Conservation (phyloP, 2,797 vertebrate species). For the Allobates femoralis region DNA sequence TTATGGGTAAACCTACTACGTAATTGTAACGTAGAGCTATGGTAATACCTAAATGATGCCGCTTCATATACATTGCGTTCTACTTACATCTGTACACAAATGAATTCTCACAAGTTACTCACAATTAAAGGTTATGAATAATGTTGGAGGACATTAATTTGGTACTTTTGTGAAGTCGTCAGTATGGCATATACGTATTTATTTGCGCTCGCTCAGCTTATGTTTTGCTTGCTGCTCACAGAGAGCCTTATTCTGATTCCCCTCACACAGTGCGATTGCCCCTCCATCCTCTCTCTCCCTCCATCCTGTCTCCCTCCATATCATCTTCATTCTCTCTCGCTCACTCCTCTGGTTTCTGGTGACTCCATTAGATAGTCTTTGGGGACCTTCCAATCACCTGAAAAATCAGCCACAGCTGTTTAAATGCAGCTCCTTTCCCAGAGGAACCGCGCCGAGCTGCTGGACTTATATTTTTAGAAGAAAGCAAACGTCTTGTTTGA, state of each 20-base stretch:
- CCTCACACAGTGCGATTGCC: conserved; percentile 1
- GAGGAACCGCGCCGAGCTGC: conserved; percentile 51
- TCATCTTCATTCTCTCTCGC: conserved; percentile 56
- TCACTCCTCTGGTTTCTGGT: conserved; percentile 51
- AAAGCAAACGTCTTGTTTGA: conserved; percentile 63
- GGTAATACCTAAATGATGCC: too few species aligned
- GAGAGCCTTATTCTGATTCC: conserved; percentile 14
- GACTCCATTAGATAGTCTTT: conserved; percentile 63
- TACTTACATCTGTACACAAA: neutral
- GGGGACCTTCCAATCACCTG: conserved; percentile 64
- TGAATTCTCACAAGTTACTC: neutral
- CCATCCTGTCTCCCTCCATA: conserved; percentile 46
- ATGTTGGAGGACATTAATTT: neutral
- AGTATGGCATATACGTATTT: neutral
- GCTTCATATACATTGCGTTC: neutral
- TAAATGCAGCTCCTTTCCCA: conserved; percentile 60
- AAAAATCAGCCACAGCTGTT: conserved; percentile 63
- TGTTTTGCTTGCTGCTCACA: conserved; percentile 44
- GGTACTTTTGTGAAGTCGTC: neutral
- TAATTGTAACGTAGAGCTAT: too few species aligned
- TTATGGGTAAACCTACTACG: too few species aligned
- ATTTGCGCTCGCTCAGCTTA: neutral
- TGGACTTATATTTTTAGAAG: conserved; percentile 64
- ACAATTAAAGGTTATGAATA: too few species aligned
- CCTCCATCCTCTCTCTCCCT: conserved; percentile 17